Percentiles rank a stretch among this genome's conserved stretches.
Evolutionary conservation across 2,888 invertebrate species (phyloP).

Genomic region (Hermaeophaga mercurialis): DNA sequence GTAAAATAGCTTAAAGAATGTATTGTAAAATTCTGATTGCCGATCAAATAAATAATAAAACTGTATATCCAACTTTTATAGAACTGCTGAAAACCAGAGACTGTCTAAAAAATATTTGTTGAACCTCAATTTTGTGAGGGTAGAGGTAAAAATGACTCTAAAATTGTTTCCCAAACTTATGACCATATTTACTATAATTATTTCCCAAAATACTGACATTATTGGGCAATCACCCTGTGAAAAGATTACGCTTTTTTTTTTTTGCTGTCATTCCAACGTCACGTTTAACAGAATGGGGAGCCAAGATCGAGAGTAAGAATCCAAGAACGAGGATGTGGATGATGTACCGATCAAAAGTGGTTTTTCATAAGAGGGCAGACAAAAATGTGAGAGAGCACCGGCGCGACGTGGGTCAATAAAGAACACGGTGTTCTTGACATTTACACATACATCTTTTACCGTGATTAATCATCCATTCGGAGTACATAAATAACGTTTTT

Average conservation of each 20-base stretch:
- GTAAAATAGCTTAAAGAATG: too few relatives aligned
- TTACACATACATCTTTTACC: conserved; percentile 34
- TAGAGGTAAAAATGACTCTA: too few relatives aligned
- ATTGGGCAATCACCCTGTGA: neutral
- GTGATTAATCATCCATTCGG: conserved; percentile 29
- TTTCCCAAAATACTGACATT: too few relatives aligned
- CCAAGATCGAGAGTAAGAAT: neutral
- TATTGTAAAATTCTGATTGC: too few relatives aligned
- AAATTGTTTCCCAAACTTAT: too few relatives aligned
- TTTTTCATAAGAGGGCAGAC: conserved; percentile 3
- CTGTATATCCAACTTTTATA: too few relatives aligned
- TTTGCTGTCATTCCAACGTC: neutral
- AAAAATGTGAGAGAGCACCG: conserved; percentile 20
- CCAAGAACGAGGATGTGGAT: neutral
- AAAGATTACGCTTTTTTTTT: neutral
- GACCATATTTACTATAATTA: too few relatives aligned
- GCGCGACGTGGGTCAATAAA: conserved; percentile 30
- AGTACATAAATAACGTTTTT: conserved; percentile 31
- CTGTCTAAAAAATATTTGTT: too few relatives aligned
- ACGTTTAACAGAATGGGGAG: neutral
- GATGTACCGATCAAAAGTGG: conserved; percentile 2
- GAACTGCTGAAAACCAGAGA: too few relatives aligned
- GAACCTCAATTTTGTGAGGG: too few relatives aligned
- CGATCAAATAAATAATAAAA: too few relatives aligned
- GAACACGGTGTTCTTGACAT: conserved; percentile 34